phyloP scores from a whole-genome alignment of 2,888 invertebrate genomes.

The Odontomyia ornata region DNA sequence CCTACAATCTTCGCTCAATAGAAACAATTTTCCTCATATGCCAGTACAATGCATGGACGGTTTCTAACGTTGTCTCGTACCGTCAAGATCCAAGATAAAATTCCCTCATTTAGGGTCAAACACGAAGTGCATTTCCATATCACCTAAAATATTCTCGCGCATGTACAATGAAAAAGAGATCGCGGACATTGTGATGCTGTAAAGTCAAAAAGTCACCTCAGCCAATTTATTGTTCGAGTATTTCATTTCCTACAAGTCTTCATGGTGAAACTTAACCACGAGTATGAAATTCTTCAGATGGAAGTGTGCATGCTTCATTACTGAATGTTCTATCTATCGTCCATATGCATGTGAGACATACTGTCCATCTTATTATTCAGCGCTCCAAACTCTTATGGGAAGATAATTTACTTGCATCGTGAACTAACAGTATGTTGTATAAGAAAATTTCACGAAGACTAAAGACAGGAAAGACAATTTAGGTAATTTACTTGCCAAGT shows the following conservation, averaged over 20 bases:
- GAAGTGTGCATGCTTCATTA: neutral
- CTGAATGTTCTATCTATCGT: neutral
- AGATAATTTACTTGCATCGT: neutral
- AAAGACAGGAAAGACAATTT: neutral
- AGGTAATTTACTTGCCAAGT: no score
- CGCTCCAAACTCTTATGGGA: neutral
- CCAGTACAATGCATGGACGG: no score
- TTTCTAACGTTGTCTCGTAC: neutral
- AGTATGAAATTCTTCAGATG: slow-evolving; percentile 4
- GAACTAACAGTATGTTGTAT: neutral
- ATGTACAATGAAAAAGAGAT: neutral
- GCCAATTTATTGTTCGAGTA: no score
- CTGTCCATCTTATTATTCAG: neutral
- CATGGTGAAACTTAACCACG: neutral
- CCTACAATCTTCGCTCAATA: no score
- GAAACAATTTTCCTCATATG: no score
- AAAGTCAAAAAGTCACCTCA: neutral
- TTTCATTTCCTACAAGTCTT: no score
- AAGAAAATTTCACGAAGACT: neutral
- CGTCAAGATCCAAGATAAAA: slow-evolving; percentile 31
- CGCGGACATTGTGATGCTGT: slow-evolving; percentile 14
- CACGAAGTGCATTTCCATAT: slow-evolving; percentile 37
- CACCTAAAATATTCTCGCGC: neutral
- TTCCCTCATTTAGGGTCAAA: slow-evolving; percentile 39
- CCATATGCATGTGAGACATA: neutral